Evolutionary conservation across 2,797 vertebrate species (phyloP).

Genomic region (Neosilurus hyrtlii): DNA sequence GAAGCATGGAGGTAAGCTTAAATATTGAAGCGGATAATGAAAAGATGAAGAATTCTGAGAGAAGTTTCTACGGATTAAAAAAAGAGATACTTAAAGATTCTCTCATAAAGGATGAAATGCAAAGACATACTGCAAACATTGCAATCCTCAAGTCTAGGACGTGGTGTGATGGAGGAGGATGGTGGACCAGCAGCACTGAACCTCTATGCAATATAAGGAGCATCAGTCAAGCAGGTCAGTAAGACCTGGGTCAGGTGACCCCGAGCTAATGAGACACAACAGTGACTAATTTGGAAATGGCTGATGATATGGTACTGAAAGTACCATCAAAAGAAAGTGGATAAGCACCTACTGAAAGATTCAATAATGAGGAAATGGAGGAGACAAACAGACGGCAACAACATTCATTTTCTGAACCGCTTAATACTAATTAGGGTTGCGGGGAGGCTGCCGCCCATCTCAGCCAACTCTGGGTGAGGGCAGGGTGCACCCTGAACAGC

Average conservation of each 20-base stretch:
- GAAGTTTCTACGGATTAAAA: background rate
- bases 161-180: background rate
- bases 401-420: too few relatives aligned
- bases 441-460: too few relatives aligned
- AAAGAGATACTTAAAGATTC: background rate
- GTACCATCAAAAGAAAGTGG: background rate
- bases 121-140: background rate
- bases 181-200: background rate
- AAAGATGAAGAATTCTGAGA: background rate
- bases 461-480: too few relatives aligned
- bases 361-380: background rate
- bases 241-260: background rate
- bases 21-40: conserved; percentile 15
- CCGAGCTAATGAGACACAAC: background rate
- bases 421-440: too few relatives aligned
- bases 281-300: background rate
- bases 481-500: too few relatives aligned
- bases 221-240: background rate
- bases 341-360: background rate
- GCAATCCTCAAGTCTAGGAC: background rate
- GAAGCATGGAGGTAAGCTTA: background rate
- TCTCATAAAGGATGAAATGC: background rate
- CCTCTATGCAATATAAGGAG: background rate
- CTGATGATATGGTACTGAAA: background rate
- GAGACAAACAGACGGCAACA: background rate